Evolutionary conservation across 2,888 invertebrate genomes (phyloP).

Genomic region (Pristionchus fissidentatus): DNA sequence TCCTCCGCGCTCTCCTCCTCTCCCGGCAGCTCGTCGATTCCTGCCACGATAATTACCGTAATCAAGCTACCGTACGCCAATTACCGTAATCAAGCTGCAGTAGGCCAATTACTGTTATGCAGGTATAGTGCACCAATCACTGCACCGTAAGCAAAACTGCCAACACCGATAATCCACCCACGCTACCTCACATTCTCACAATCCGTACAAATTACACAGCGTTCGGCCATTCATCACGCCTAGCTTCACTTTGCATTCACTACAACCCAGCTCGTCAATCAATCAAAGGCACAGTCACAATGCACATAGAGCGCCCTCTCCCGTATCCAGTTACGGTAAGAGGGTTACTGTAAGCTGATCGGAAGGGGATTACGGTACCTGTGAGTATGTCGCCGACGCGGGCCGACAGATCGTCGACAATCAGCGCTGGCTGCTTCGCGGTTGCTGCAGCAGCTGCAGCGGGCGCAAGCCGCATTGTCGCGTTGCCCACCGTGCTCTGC

Average conservation of each 20-base stretch:
- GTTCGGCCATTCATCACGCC: too few species aligned
- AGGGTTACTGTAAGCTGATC: too few species aligned
- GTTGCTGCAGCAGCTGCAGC: background rate
- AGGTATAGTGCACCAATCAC: too few species aligned
- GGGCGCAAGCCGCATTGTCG: slow-evolving; percentile 16
- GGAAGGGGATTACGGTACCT: background rate
- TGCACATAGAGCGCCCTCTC: too few species aligned
- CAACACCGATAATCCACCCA: too few species aligned
- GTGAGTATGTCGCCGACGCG: background rate
- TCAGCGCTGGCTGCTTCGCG: background rate
- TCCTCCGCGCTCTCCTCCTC: slow-evolving; percentile 5
- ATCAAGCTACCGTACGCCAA: background rate
- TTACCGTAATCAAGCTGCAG: background rate
- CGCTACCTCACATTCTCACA: too few species aligned
- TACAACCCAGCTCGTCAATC: background rate
- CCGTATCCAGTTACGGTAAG: too few species aligned
- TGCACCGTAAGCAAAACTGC: too few species aligned
- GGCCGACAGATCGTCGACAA: background rate
- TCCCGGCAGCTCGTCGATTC: slow-evolving; percentile 28
- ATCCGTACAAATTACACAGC: too few species aligned
- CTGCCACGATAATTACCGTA: background rate
- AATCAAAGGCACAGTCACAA: too few species aligned
- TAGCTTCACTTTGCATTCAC: too few species aligned
- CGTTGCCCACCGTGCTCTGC: slow-evolving; percentile 32
- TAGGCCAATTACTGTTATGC: background rate